These are phyloP conservation scores for Linyphia triangularis DNA, from an alignment of 2,888 invertebrate species.

Conservation along the genomic window DNA sequence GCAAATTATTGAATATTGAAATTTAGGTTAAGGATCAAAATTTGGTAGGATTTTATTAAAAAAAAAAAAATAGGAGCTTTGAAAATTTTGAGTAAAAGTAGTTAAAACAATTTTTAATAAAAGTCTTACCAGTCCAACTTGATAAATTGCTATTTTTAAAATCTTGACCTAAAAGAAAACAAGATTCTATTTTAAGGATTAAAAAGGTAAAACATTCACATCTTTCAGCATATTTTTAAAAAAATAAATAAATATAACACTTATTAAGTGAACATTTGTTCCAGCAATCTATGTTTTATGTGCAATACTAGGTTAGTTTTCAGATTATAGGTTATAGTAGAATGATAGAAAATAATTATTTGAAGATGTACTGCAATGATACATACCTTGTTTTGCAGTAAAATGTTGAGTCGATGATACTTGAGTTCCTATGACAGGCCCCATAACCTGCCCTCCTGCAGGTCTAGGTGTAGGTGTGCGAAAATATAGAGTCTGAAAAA, in stretches of 20 bases:
- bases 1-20: too few species aligned
- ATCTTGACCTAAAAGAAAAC: constrained; percentile 39
- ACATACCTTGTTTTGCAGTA: constrained; percentile 63
- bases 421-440: constrained; percentile 60
- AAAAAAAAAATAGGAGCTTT: too few species aligned
- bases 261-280: too few species aligned
- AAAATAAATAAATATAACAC: not conserved
- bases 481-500: constrained; percentile 65
- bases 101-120: too few species aligned
- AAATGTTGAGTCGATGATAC: constrained; percentile 66
- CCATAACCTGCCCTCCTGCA: constrained; percentile 62
- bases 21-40: too few species aligned
- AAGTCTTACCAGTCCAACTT: constrained; percentile 63
- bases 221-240: not conserved
- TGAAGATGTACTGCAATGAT: not conserved
- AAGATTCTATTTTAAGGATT: not conserved
- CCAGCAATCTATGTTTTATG: not conserved
- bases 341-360: not conserved
- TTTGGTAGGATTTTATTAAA: too few species aligned
- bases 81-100: too few species aligned
- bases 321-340: not conserved
- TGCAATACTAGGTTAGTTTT: not conserved
- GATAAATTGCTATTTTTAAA: constrained; percentile 62
- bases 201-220: not conserved
- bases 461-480: constrained; percentile 65